Base-by-base conservation (phyloP, 1,140 invertebrate genomes). In the Druon quercuslanigerum region DNA sequence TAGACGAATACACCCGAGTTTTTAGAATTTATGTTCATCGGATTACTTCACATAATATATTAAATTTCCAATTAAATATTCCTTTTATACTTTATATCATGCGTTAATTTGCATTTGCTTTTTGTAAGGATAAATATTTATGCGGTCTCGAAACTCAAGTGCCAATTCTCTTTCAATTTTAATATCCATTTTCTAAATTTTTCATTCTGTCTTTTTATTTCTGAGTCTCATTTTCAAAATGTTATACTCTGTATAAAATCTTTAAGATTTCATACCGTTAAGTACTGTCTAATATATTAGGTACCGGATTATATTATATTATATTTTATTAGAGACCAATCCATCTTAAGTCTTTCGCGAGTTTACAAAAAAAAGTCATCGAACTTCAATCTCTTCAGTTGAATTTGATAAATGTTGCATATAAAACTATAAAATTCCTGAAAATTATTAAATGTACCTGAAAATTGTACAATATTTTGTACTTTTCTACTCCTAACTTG, bases 221-320 rank as follows among this genome's bases (percentile, higher is more conserved):
- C 57, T 66, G 40, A 46, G 8, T 66, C 25, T 66, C 6, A 3
- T 40, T 33, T 66, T 40, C n/a, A 40, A 66, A 66, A 46, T 66
- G 7, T 66, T 33, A 66, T 66, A 66, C 25, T 66, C 16, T 66
- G 60, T 66, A 66, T 66, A 66, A 66, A 66, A 66, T 20, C 16
- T 66, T 33, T 66, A 66, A 33, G 25, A 40, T 40, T 66, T 66
- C 14, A 40, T 33, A 66, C 40, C 9, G 25, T 66, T 66, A 66
- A 66, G 60, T 66, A 66, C 60, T 40, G 60, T 9, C 60, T 66
- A 66, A 7, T 33, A 46, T 40, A 14, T 66, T 17, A 54, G 52
- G n/a, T 54, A 54, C 40, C 8, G 40, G 8, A 9, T 7, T 40
- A 40, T 40, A 40, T 40, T 40, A 40, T 40, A 40, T 9, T 40